phyloP scores from a whole-genome alignment of 2,113 vertebrate genomes.

The Hippocampus abdominalis region DNA sequence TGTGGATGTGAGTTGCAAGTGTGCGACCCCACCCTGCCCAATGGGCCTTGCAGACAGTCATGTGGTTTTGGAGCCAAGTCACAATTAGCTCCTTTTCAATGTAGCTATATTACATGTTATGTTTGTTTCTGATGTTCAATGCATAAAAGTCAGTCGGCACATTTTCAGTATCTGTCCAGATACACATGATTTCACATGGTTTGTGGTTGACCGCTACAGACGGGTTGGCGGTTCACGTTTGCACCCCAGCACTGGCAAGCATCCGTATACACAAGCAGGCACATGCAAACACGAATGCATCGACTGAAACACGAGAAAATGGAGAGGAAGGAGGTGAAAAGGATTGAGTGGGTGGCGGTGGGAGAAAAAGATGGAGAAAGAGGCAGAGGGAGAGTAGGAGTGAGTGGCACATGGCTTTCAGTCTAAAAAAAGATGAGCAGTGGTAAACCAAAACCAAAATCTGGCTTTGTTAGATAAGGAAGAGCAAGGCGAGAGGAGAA shows the following conservation, averaged over 20 bases:
- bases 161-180: constrained; percentile 24
- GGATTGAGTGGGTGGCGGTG: constrained; percentile 70
- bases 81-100: neutral
- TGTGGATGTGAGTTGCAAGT: neutral
- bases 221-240: constrained; percentile 51
- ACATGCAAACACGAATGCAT: constrained; percentile 55
- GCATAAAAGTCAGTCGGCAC: neutral
- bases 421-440: constrained; percentile 58
- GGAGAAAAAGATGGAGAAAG: constrained; percentile 70
- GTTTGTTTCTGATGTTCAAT: neutral
- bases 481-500: constrained; percentile 37
- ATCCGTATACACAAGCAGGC: constrained; percentile 34
- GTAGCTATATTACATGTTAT: neutral
- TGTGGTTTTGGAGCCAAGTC: neutral
- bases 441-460: constrained; percentile 50
- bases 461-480: constrained; percentile 58
- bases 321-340: constrained; percentile 68
- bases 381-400: constrained; percentile 72
- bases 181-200: constrained; percentile 19
- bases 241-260: constrained; percentile 21
- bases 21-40: neutral
- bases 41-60: neutral
- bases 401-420: constrained; percentile 64
- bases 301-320: constrained; percentile 55
- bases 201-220: constrained; percentile 40